phyloP scores from a whole-genome alignment of 2,888 invertebrate genomes.

The Drosophila mimetica region DNA sequence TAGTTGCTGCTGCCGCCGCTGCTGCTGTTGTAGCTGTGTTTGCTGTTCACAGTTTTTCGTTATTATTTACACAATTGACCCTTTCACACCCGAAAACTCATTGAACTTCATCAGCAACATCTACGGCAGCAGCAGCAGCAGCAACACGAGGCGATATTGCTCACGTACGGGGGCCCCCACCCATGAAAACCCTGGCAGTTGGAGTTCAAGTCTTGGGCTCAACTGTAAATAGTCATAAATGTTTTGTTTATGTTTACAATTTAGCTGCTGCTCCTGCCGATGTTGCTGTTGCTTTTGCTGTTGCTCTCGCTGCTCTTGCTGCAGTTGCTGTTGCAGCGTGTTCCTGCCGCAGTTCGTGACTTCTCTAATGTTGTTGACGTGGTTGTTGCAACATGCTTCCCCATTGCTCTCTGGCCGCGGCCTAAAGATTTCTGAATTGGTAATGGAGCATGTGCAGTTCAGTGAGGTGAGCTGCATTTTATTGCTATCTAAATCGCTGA shows the following conservation, averaged over 20 bases:
- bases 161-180: constrained; percentile 53
- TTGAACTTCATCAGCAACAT: constrained; percentile 69
- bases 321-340: constrained; percentile 39
- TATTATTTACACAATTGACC: constrained; percentile 79
- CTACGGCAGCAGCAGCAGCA: constrained; percentile 17
- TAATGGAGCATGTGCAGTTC: constrained; percentile 75
- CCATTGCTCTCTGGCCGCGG: constrained; percentile 33
- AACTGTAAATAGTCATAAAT: constrained; percentile 79
- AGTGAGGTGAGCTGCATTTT: constrained; percentile 73
- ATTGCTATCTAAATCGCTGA: constrained; percentile 76
- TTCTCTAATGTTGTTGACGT: constrained; percentile 75
- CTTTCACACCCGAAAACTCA: constrained; percentile 75
- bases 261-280: constrained; percentile 69
- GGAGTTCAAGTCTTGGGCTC: constrained; percentile 50
- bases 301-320: constrained; percentile 3
- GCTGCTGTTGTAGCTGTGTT: constrained; percentile 49
- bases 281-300: constrained; percentile 35
- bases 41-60: constrained; percentile 76
- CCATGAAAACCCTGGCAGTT: constrained; percentile 10
- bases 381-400: constrained; percentile 59
- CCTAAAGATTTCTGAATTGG: constrained; percentile 73
- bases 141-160: constrained; percentile 25
- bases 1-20: constrained; percentile 28
- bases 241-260: constrained; percentile 78
- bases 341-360: constrained; percentile 70